Evolutionary conservation across 2,888 invertebrate genomes (phyloP), one percentile per base, ranked within the genome.

Genomic region (Agriopis marginaria): DNA sequence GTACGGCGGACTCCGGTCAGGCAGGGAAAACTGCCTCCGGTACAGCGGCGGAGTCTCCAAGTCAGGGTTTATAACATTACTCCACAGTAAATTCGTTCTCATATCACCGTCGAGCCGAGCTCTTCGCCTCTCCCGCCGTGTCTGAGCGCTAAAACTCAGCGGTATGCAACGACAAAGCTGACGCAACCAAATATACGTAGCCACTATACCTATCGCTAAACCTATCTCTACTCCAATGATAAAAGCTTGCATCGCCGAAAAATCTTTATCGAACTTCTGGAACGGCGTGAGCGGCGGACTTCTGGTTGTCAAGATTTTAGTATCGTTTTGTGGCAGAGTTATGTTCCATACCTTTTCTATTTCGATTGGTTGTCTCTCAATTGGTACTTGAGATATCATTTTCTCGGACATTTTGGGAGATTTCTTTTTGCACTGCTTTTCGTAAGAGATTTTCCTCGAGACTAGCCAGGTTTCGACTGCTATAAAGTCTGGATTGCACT

Each of bases 401-500:
- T 95, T 93, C 79, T 95, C 93, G 2, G 95, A 94, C 88, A 95
- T 96, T 78, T 96, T 92, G 1, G 88, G 86, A 6, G 87, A 70
- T 84, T 87, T 86, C 79, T 87, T 82, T 51, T 76, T 86, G 74
- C 95, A 95, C 74, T 89, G 89, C 60, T 95, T 95, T 39, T 93
- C 89, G 63, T 95, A 95, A 66, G 82, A 80, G 68, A 95, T 92
- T 7, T 86, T 84, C 32, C 81, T 87, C 1, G 87, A 83, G 5
- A 79, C 72, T 40, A 95, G 89, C 90, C 95, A 95, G 7, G 81
- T 81, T 74, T 93, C 92, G 0, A 92, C 83, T 4, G 89, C 85
- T 7, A 88, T 84, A 42, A 93, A 91, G 39, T 91, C 88, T 0
- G 86, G 83, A 76, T 94, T 94, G 79, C 96, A 96, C 66, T 92